Percentiles rank a stretch among this genome's conserved stretches.
Conservation (phyloP, 2,113 vertebrate genomes). For the Riparia riparia region DNA sequence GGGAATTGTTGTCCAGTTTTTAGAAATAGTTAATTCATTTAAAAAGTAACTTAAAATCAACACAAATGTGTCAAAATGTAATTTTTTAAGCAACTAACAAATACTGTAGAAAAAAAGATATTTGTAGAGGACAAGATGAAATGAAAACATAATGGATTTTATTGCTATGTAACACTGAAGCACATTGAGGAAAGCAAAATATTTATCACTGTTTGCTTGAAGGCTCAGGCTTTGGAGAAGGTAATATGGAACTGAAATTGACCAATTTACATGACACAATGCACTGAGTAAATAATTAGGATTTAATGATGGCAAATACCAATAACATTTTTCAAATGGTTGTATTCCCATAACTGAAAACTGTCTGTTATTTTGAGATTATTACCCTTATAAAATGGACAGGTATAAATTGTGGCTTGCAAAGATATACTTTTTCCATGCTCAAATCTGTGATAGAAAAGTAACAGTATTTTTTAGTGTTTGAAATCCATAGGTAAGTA, state of each 20-base stretch:
- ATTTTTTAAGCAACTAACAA: neutral
- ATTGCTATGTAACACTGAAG: neutral
- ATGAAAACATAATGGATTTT: neutral
- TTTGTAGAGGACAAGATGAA: neutral
- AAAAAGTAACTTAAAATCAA: neutral
- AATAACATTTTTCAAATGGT: neutral
- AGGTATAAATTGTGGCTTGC: neutral
- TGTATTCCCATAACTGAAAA: neutral
- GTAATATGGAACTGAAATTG: neutral
- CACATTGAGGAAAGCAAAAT: neutral
- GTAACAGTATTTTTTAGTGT: neutral
- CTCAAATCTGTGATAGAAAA: neutral
- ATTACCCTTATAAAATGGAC: neutral
- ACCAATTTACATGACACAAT: neutral
- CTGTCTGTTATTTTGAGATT: neutral
- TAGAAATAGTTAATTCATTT: neutral
- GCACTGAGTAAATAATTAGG: neutral
- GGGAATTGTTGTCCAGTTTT: neutral
- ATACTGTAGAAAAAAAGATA: neutral
- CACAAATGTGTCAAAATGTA: neutral
- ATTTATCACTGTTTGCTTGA: neutral
- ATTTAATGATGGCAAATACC: neutral
- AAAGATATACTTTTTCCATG: neutral
- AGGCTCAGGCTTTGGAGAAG: neutral
- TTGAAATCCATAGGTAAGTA: neutral